These are phyloP conservation scores for Pandemis heparana DNA, from an alignment of 2,888 invertebrate species.

Conservation along the genomic window DNA sequence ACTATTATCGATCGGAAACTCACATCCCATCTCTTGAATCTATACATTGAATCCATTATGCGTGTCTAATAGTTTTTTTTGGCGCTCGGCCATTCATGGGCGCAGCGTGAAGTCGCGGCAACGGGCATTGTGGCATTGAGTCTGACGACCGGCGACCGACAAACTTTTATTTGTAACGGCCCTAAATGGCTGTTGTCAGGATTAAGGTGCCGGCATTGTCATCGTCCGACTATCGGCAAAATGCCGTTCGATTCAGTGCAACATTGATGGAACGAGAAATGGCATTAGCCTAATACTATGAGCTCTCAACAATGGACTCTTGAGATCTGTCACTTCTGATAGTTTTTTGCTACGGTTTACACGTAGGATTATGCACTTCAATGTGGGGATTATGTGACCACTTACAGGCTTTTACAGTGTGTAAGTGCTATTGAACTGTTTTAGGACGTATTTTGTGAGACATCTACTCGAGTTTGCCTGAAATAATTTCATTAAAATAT, in stretches of 20 bases:
- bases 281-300: conserved; percentile 57
- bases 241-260: conserved; percentile 43
- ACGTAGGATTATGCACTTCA: conserved; percentile 71
- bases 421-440: conserved; percentile 1
- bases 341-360: conserved; percentile 71
- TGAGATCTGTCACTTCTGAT: conserved; percentile 80
- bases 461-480: conserved; percentile 42
- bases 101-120: conserved; percentile 81
- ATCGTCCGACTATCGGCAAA: conserved; percentile 51
- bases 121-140: conserved; percentile 77
- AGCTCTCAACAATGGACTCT: conserved; percentile 63
- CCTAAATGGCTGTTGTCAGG: conserved; percentile 84
- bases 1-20: conserved; percentile 62
- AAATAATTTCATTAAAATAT: conserved; percentile 77
- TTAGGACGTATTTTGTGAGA: neutral
- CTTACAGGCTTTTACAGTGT: conserved; percentile 47
- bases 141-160: conserved; percentile 59
- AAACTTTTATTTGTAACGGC: conserved; percentile 83
- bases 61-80: conserved; percentile 84
- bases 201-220: conserved; percentile 80
- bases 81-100: conserved; percentile 78
- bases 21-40: conserved; percentile 63
- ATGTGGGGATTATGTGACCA: conserved; percentile 60
- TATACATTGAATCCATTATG: conserved; percentile 75
- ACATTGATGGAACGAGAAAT: conserved; percentile 58